A percentile compares a stretch with the other conserved stretches of the same genome.
These are phyloP conservation scores for Acyrthosiphon pisum DNA, from an alignment of 1,140 invertebrate species.

Conservation along the genomic window DNA sequence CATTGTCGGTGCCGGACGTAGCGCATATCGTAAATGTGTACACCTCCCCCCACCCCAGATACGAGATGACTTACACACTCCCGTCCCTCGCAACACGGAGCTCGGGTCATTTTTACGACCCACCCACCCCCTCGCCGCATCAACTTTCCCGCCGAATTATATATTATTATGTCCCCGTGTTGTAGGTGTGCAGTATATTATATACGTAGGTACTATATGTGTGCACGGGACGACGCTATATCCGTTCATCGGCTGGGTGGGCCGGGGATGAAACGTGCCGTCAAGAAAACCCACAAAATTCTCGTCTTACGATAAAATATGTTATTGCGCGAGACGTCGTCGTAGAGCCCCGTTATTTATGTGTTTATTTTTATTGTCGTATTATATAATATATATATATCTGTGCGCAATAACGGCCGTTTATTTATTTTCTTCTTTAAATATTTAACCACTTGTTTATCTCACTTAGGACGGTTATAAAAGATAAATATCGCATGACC, in stretches of 20 bases:
- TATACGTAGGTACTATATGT: not conserved
- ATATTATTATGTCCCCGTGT: not conserved
- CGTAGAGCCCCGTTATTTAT: not conserved
- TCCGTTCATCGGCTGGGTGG: not conserved
- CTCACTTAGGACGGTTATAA: constrained; percentile 1
- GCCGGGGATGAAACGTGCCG: not conserved
- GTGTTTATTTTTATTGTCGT: constrained; percentile 29
- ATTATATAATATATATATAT: not conserved
- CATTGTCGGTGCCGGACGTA: not conserved
- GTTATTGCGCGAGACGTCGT: not conserved
- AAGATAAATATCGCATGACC: constrained; percentile 1
- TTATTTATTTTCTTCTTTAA: constrained; percentile 5
- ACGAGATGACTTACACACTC: not conserved
- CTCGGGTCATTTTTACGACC: not conserved
- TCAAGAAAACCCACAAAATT: constrained; percentile 12
- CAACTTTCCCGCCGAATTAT: not conserved
- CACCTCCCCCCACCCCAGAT: not conserved
- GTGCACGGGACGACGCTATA: not conserved
- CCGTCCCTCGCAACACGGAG: not conserved
- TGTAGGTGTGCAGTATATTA: not conserved
- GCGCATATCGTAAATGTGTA: not conserved
- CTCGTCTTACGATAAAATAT: constrained; percentile 8
- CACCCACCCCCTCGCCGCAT: not conserved
- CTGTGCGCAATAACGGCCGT: not conserved
- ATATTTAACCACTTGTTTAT: constrained; percentile 33